phyloP scores from a whole-genome alignment of 1,140 invertebrate genomes.

The Micrasema longulum region DNA sequence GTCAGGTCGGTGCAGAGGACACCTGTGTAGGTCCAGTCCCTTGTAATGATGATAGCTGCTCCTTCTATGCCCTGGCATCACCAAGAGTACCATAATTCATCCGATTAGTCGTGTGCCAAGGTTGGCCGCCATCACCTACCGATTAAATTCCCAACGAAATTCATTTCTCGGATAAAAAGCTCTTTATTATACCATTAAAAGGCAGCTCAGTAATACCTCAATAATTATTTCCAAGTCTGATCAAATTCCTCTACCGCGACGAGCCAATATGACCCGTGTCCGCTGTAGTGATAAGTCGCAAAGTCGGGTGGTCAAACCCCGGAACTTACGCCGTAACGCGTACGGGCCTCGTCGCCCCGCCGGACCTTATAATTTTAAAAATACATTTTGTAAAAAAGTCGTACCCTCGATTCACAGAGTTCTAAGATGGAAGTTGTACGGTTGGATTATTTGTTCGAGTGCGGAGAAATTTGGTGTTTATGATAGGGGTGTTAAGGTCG shows the following conservation, averaged over 20 bases:
- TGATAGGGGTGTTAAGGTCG: slow-evolving; percentile 2
- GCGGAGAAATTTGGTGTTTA: slow-evolving; percentile 19
- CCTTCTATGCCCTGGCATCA: slow-evolving; percentile 23
- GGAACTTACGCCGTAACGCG: slow-evolving; percentile 1
- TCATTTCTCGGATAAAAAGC: slow-evolving; percentile 44
- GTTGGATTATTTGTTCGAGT: slow-evolving; percentile 2
- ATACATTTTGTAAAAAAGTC: slow-evolving; percentile 52
- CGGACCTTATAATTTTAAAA: slow-evolving; percentile 54
- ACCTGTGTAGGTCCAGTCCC: slow-evolving; percentile 2
- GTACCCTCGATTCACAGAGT: slow-evolving; percentile 40
- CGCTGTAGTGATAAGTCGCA: slow-evolving; percentile 23
- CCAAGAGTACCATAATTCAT: slow-evolving; percentile 42
- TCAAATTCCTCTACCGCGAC: slow-evolving; percentile 4
- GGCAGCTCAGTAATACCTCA: slow-evolving; percentile 41
- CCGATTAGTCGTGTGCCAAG: slow-evolving; percentile 47
- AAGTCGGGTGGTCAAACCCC: slow-evolving; percentile 21
- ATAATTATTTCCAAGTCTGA: slow-evolving; percentile 24
- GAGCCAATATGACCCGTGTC: slow-evolving; percentile 8
- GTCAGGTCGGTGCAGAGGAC: slow-evolving; percentile 8
- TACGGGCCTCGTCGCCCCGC: slow-evolving; percentile 13
- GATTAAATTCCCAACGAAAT: slow-evolving; percentile 33
- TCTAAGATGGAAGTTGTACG: slow-evolving; percentile 12
- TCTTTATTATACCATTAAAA: slow-evolving; percentile 51
- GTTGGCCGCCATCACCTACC: slow-evolving; percentile 20
- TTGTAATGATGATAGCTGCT: slow-evolving; percentile 30